Base-by-base conservation (phyloP, 2,888 invertebrate species). In the Cephonodes hylas region DNA sequence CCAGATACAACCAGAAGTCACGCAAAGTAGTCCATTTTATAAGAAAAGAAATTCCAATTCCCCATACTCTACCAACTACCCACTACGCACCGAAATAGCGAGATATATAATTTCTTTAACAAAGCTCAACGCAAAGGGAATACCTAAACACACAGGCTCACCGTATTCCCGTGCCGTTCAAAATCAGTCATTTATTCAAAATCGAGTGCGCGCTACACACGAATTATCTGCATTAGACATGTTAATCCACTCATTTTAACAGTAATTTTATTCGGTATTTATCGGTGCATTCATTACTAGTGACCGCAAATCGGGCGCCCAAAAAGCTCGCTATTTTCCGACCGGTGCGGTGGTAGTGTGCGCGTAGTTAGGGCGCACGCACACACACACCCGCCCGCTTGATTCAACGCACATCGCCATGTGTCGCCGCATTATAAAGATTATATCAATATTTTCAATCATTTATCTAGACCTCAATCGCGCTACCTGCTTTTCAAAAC, bases 191-290 rank as follows among this genome's bases (percentile, higher is more conserved):
- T 89, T 87, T 85, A 84, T 82, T 82, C 84, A 78, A 82, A 83
- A 81, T 83, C 81, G 84, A 85, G 84, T 81, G 81, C 80, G 77
- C 79, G 76, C 85, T 85, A 85, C 86, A 86, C 86, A 81, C 85
- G 89, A 89, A 91, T 88, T 89, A 90, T 90, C 89, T 91, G 92
- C 90, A 92, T 92, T 92, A 92, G 92, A 92, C 91, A 92, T 91
- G 92, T 92, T 91, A 92, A 92, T 92, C 91, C 89, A 89, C 89
- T 91, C 91, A 91, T 92, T 92, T 91, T 91, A 91, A 91, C 91
- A 88, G 90, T 92, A 92, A 91, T 92, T 92, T 92, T 92, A 92
- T 91, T 91, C 91, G 86, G 91, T 92, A 92, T 92, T 92, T 92
- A 92, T 92, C 91, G 91, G 88, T 83, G 91, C 91, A 91, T 92